A percentile compares a stretch with the other conserved stretches of the same genome.
Evolutionary conservation across 1,140 invertebrate genomes (phyloP).

Genomic region (Pachyrhynchus sulphureomaculatus): DNA sequence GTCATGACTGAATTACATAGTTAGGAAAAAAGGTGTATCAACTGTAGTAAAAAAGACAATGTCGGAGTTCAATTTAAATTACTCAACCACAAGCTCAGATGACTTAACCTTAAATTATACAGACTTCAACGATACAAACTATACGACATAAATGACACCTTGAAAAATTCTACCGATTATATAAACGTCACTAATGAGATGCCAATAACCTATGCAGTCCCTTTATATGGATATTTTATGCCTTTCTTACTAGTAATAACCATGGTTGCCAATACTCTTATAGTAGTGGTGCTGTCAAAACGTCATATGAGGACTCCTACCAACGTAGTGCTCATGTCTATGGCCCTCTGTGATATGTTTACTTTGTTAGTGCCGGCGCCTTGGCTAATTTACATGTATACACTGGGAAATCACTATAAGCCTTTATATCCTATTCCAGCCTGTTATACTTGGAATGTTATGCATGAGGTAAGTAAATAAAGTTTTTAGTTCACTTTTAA

Average conservation of each 20-base stretch:
- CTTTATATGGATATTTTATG: slow-evolving; percentile 76
- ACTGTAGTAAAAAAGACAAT: no score
- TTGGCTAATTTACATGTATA: slow-evolving; percentile 88
- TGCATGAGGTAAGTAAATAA: slow-evolving; percentile 72
- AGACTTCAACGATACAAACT: no score
- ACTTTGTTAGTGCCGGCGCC: slow-evolving; percentile 82
- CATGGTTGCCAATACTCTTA: slow-evolving; percentile 86
- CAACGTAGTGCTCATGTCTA: slow-evolving; percentile 82
- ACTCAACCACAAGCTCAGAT: no score
- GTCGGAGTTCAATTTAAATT: no score
- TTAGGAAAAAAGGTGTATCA: no score
- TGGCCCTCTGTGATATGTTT: slow-evolving; percentile 92
- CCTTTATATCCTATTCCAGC: slow-evolving; percentile 69
- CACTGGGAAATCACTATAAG: slow-evolving; percentile 80
- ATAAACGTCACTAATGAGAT: slow-evolving; percentile 66
- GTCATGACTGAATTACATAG: no score
- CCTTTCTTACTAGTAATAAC: slow-evolving; percentile 85
- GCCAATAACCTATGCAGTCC: slow-evolving; percentile 67
- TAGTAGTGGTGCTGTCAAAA: slow-evolving; percentile 76
- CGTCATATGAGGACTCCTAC: slow-evolving; percentile 81
- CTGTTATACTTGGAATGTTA: slow-evolving; percentile 76
- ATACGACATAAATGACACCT: no score
- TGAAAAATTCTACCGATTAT: not conserved
- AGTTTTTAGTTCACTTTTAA: no score
- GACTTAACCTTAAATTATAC: no score